Evolutionary conservation across 2,888 invertebrate genomes (phyloP).

Genomic region (Philaethria dido): DNA sequence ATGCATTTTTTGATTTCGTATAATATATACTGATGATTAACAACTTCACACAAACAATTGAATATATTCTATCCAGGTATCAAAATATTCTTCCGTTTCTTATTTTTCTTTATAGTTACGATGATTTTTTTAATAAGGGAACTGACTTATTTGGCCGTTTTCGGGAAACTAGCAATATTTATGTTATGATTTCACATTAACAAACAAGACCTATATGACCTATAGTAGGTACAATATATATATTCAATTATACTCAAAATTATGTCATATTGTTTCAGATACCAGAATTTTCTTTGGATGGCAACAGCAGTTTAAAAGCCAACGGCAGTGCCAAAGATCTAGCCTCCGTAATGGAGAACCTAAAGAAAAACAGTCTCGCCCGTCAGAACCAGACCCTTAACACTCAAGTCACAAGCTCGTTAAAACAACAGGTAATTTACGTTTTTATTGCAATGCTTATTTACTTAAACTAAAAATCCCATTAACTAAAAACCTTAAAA

Average conservation of each 20-base stretch:
- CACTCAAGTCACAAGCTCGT: conserved; percentile 82
- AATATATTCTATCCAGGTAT: too few relatives aligned
- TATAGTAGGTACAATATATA: too few relatives aligned
- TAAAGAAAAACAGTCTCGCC: conserved; percentile 86
- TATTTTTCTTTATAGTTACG: background rate
- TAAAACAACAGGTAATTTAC: conserved; percentile 78
- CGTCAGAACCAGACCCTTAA: conserved; percentile 76
- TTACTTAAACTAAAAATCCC: background rate
- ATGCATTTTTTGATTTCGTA: too few relatives aligned
- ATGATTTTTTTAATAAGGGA: background rate
- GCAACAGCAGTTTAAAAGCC: conserved; percentile 79
- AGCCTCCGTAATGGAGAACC: conserved; percentile 88
- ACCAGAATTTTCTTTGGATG: conserved; percentile 85
- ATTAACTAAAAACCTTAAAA: too few relatives aligned
- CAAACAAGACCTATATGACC: too few relatives aligned
- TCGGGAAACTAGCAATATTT: background rate
- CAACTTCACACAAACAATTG: too few relatives aligned
- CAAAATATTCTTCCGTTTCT: too few relatives aligned
- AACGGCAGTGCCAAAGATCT: conserved; percentile 84
- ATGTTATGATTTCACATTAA: too few relatives aligned
- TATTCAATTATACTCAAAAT: background rate
- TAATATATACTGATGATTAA: too few relatives aligned
- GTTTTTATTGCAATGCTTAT: background rate
- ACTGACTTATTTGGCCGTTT: background rate
- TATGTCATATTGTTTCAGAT: conserved; percentile 63